Evolutionary conservation across 2,113 vertebrate species (phyloP).

Genomic region (Egretta garzetta): DNA sequence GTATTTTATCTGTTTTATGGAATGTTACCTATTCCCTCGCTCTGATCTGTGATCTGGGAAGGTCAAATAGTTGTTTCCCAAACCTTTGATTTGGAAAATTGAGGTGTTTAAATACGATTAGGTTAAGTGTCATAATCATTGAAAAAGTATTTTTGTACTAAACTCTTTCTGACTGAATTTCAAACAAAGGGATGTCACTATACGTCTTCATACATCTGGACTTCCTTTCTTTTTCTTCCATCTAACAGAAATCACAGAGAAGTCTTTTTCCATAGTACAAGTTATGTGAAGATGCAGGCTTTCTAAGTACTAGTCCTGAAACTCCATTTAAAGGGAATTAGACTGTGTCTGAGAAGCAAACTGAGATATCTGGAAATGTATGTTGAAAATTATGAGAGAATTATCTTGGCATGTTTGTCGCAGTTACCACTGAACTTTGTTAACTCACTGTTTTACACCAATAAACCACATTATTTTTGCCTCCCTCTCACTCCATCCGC

Average conservation of each 20-base stretch:
- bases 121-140: not conserved
- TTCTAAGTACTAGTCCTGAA: not conserved
- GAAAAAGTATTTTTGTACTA: not conserved
- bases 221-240: not conserved
- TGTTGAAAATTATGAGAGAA: not conserved
- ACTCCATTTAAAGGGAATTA: not conserved
- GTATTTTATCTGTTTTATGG: not conserved
- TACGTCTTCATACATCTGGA: not conserved
- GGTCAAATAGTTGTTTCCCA: not conserved
- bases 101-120: not conserved
- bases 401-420: not conserved
- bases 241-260: not conserved
- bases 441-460: too few species aligned
- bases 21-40: not conserved
- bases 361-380: not conserved
- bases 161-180: not conserved
- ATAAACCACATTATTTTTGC: too few species aligned
- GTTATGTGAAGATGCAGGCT: not conserved
- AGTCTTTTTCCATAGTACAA: not conserved
- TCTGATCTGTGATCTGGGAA: not conserved
- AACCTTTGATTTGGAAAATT: not conserved
- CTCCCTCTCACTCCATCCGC: too few species aligned
- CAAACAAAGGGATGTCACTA: not conserved
- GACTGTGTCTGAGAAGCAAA: not conserved
- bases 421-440: too few species aligned